Conservation (phyloP, 2,113 vertebrate genomes). For the Zeus faber region DNA sequence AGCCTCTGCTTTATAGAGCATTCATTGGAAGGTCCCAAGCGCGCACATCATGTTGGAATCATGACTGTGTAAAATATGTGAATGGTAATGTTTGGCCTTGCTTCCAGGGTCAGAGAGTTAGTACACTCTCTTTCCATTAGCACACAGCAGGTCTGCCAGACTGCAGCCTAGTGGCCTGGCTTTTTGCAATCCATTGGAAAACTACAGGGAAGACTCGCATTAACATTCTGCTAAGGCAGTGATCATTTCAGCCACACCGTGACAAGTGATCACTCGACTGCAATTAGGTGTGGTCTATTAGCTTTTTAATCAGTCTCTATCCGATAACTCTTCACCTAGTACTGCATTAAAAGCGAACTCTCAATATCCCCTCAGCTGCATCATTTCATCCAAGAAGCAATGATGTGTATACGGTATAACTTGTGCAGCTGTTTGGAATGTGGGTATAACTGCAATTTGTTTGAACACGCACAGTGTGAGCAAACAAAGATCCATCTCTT, state of each 20-base stretch:
- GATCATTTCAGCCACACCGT: not conserved
- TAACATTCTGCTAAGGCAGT: not conserved
- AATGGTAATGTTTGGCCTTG: not conserved
- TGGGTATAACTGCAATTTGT: not conserved
- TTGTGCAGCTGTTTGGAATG: no score
- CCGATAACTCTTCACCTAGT: no score
- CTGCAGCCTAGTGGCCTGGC: not conserved
- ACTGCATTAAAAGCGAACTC: no score
- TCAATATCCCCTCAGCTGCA: no score
- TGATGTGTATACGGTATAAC: no score
- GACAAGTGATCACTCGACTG: not conserved
- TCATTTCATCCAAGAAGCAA: no score
- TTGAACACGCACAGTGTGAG: not conserved
- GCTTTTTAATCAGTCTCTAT: no score
- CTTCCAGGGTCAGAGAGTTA: slow-evolving; percentile 12
- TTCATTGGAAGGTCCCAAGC: slow-evolving; percentile 35
- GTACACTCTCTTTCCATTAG: not conserved
- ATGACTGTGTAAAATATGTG: not conserved
- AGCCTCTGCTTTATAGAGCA: slow-evolving; percentile 39
- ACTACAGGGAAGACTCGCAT: not conserved
- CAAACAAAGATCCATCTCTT: not conserved
- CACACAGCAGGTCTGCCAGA: not conserved
- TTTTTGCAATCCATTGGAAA: no score
- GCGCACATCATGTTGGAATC: slow-evolving; percentile 17
- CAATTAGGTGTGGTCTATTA: not conserved